Conservation (phyloP, 2,113 vertebrate genomes). For the Phocoena sinus region DNA sequence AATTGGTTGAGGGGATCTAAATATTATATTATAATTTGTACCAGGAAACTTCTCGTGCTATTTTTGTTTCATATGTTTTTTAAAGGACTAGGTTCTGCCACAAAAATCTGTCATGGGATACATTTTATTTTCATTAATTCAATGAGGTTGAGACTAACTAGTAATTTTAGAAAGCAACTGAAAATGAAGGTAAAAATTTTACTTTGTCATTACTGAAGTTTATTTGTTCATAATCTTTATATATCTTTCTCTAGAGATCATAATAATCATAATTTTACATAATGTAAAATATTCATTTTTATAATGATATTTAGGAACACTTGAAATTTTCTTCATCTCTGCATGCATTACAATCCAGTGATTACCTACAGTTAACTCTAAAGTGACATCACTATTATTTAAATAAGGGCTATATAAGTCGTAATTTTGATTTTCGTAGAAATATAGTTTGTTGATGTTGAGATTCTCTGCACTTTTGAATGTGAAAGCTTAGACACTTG, state of each 20-base stretch:
- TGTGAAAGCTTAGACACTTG: constrained; percentile 14
- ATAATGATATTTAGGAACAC: constrained; percentile 10
- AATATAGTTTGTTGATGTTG: constrained; percentile 6
- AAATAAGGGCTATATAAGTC: neutral
- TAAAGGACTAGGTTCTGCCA: constrained; percentile 9
- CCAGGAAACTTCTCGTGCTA: neutral
- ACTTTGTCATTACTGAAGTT: constrained; percentile 3
- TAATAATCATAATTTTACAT: neutral
- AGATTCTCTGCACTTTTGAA: constrained; percentile 29
- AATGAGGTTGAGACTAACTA: neutral
- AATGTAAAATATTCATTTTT: constrained; percentile 1
- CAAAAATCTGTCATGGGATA: neutral
- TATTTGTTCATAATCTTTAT: neutral
- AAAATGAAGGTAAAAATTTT: constrained; percentile 16
- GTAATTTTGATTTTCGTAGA: neutral
- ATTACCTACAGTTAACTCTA: neutral
- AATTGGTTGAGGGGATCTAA: constrained; percentile 19
- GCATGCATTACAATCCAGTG: neutral
- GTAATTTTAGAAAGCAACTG: neutral
- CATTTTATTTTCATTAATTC: constrained; percentile 37
- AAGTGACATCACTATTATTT: constrained; percentile 3
- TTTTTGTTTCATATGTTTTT: neutral
- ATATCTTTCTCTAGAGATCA: neutral
- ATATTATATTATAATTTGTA: neutral
- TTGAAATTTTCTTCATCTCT: constrained; percentile 29